Evolutionary conservation across 2,888 invertebrate genomes (phyloP).

Genomic region (Mactromeris polynyma): DNA sequence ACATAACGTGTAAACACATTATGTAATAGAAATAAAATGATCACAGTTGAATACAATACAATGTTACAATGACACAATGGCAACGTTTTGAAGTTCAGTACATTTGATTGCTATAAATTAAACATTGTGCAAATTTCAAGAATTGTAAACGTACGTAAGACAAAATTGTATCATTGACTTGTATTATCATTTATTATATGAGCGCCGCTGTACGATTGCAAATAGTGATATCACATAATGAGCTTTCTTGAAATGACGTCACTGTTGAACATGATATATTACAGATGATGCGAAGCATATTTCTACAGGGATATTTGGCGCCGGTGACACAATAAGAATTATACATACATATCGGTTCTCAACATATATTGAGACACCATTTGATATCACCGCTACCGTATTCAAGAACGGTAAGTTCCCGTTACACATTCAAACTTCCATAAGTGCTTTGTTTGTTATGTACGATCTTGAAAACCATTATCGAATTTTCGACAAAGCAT

Average conservation of each 20-base stretch:
- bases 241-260: no score
- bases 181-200: background rate
- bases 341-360: constrained; percentile 50
- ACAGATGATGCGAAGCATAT: constrained; percentile 49
- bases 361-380: constrained; percentile 26
- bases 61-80: no score
- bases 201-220: no score
- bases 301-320: constrained; percentile 37
- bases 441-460: background rate
- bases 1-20: no score
- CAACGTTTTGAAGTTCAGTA: no score
- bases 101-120: no score
- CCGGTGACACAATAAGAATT: background rate
- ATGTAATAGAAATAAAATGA: no score
- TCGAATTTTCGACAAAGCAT: background rate
- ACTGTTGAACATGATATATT: background rate
- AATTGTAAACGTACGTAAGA: no score
- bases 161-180: no score
- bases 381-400: constrained; percentile 56
- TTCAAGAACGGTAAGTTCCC: constrained; percentile 42
- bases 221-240: no score
- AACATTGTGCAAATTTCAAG: no score
- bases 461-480: background rate
- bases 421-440: background rate
- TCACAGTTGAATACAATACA: no score